Percentiles rank a stretch among this genome's conserved stretches.
Evolutionary conservation across 2,113 vertebrate species (phyloP).

Genomic region (Erythrocercus mccallii): DNA sequence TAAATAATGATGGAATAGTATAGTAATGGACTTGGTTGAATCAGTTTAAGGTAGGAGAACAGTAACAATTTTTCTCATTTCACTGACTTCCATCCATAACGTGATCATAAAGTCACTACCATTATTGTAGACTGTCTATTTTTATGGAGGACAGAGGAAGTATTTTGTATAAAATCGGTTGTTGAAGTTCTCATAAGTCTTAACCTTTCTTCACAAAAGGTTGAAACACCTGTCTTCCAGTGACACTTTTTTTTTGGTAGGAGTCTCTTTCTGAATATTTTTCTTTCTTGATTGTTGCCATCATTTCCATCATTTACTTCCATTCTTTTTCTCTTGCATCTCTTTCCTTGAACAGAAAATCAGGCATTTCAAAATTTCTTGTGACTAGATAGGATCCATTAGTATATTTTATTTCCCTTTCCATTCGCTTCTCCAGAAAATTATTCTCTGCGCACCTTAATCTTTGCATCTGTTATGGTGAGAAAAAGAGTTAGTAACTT

Average conservation of each 20-base stretch:
- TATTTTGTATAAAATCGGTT: background rate
- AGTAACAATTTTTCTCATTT: background rate
- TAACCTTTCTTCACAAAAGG: background rate
- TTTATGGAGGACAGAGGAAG: background rate
- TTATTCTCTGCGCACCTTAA: background rate
- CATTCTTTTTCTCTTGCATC: background rate
- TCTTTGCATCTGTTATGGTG: background rate
- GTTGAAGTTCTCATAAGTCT: background rate
- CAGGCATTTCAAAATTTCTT: background rate
- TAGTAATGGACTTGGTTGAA: background rate
- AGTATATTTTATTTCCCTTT: background rate
- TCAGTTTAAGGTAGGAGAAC: background rate
- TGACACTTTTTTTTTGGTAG: rapidly evolving
- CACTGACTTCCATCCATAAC: background rate
- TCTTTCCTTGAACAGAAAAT: background rate
- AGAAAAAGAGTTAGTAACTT: background rate
- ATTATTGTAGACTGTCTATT: background rate
- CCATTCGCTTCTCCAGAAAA: background rate
- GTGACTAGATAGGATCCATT: background rate
- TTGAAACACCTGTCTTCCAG: background rate
- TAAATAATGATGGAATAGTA: background rate
- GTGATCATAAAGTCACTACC: background rate
- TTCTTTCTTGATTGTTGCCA: background rate
- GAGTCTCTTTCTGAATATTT: background rate
- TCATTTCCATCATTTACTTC: background rate